Percentiles rank a stretch among this genome's conserved stretches.
phyloP scores from a whole-genome alignment of 2,888 invertebrate species.

The Trichogramma dendrolimi region DNA sequence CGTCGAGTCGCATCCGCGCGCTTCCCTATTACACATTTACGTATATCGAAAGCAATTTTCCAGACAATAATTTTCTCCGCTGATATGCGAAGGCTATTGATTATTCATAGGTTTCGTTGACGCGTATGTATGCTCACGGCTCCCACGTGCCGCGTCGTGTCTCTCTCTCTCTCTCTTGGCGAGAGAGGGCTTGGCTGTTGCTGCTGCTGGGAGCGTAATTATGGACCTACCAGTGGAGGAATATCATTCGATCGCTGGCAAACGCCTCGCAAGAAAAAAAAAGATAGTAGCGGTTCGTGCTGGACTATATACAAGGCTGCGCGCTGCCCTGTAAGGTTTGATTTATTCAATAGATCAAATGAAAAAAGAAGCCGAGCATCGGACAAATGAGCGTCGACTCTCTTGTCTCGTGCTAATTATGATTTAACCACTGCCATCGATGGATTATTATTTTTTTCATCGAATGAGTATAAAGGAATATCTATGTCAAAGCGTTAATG shows the following conservation, averaged over 20 bases:
- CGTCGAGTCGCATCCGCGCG: too few species aligned
- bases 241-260: slow-evolving; percentile 13
- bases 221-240: not conserved
- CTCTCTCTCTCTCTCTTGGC: not conserved
- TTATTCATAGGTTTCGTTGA: slow-evolving; percentile 15
- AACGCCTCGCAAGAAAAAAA: not conserved
- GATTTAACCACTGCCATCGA: too few species aligned
- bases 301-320: not conserved
- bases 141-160: not conserved
- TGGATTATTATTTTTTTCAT: too few species aligned
- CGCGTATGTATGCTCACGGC: too few species aligned
- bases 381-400: too few species aligned
- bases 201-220: not conserved
- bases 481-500: too few species aligned
- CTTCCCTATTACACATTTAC: too few species aligned
- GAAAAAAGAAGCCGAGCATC: too few species aligned
- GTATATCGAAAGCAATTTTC: slow-evolving; percentile 3
- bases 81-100: slow-evolving; percentile 11
- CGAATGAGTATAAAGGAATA: too few species aligned
- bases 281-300: not conserved
- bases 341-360: slow-evolving; percentile 23
- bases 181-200: too few species aligned
- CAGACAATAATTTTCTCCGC: slow-evolving; percentile 15
- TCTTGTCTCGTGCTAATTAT: too few species aligned
- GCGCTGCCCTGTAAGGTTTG: slow-evolving; percentile 11